Conservation (phyloP, 2,113 vertebrate species). For the Melanocharis versteri region DNA sequence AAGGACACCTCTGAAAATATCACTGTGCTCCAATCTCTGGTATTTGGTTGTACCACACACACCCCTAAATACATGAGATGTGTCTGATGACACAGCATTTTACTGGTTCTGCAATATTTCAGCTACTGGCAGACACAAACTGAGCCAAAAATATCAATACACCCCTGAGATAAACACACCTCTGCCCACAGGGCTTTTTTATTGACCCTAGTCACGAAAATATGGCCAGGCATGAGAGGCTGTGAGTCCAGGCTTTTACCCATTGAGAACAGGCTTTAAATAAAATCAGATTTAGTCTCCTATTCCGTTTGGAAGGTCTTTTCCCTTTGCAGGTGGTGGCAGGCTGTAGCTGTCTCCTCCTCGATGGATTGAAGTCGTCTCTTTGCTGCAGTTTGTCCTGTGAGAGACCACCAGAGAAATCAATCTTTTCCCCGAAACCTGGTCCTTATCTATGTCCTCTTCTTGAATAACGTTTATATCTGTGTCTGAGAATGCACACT, state of each 20-base stretch:
- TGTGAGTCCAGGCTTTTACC: not conserved
- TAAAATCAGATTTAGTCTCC: not conserved
- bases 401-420: not conserved
- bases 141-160: not conserved
- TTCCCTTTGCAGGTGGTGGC: not conserved
- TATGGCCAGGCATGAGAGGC: not conserved
- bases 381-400: not conserved
- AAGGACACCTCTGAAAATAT: not conserved
- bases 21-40: not conserved
- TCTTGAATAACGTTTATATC: not conserved
- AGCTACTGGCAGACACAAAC: not conserved
- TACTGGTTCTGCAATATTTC: not conserved
- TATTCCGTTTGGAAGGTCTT: not conserved
- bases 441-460: not conserved
- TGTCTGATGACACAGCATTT: not conserved
- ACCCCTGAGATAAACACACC: not conserved
- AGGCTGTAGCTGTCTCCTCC: not conserved
- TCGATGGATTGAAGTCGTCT: not conserved
- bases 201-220: rapidly evolving
- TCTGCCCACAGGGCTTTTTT: not conserved
- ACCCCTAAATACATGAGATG: not conserved
- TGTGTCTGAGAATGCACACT: not conserved
- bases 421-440: not conserved
- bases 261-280: not conserved
- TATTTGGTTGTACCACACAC: not conserved